Percentiles rank a stretch among this genome's conserved stretches.
Evolutionary conservation across 30 jellyfish, hydroid and myxozoan species (phyloP).

Genomic region (Haliclystus octoradiatus): DNA sequence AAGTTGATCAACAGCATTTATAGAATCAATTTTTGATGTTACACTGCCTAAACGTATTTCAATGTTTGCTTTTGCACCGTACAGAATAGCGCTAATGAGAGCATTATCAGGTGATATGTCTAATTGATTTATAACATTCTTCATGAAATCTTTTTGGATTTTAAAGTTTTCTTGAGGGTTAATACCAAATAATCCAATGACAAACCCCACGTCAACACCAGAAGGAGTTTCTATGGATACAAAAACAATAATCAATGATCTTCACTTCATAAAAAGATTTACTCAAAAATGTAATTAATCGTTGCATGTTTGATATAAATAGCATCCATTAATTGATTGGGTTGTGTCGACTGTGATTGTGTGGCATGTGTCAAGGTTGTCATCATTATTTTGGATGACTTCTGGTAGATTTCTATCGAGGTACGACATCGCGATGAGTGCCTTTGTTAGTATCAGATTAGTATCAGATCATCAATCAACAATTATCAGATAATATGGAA

Average conservation of each 20-base stretch:
- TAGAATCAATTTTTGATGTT: neutral
- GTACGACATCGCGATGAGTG: no score
- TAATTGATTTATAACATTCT: conserved; percentile 13
- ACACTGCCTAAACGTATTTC: conserved; percentile 23
- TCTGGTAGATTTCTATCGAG: no score
- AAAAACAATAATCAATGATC: neutral
- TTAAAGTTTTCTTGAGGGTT: conserved; percentile 1
- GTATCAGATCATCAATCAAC: no score
- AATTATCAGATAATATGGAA: no score
- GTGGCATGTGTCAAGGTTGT: no score
- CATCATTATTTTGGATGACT: no score
- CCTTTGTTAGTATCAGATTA: no score
- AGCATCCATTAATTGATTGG: no score
- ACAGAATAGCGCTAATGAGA: conserved; percentile 31
- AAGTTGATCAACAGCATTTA: conserved; percentile 7
- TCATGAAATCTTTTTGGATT: conserved; percentile 11
- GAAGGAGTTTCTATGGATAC: conserved; percentile 7
- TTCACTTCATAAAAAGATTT: neutral
- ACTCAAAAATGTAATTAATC: no score
- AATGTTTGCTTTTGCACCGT: conserved; percentile 14
- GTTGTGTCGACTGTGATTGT: no score
- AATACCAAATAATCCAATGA: conserved; percentile 19
- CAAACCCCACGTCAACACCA: conserved; percentile 15
- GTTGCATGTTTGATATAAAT: no score
- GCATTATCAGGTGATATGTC: conserved; percentile 13